Conservation (phyloP, 2,888 invertebrate genomes). For the Watsonalla cultraria region DNA sequence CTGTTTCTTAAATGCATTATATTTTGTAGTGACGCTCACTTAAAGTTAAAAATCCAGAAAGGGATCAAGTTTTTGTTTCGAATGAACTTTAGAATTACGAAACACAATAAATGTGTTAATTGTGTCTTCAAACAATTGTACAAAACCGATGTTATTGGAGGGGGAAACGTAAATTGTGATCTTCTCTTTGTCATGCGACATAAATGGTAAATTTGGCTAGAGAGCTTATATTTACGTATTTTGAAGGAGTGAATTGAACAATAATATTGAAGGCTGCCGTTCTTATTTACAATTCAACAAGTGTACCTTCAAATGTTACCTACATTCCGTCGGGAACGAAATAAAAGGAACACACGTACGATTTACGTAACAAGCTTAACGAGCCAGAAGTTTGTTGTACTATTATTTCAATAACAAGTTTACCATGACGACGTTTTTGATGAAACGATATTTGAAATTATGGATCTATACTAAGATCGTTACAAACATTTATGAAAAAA, state of each 20-base stretch:
- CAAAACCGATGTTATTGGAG: background rate
- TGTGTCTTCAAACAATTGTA: background rate
- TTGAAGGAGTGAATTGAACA: constrained; percentile 11
- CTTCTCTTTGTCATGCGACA: background rate
- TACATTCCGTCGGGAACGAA: background rate
- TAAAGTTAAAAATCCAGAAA: too few species aligned
- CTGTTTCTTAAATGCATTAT: too few species aligned
- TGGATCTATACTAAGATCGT: too few species aligned
- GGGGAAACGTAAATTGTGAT: background rate
- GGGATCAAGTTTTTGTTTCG: too few species aligned
- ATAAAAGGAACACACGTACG: background rate
- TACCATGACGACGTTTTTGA: too few species aligned
- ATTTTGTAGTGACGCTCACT: too few species aligned
- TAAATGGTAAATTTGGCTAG: background rate
- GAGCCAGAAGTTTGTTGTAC: background rate
- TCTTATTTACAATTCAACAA: constrained; percentile 16
- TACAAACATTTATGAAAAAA: too few species aligned
- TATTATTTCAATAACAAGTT: background rate
- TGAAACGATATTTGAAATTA: too few species aligned
- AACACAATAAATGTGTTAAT: background rate
- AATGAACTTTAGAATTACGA: too few species aligned
- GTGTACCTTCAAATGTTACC: constrained; percentile 4
- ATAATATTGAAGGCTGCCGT: constrained; percentile 10
- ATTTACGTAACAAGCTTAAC: background rate
- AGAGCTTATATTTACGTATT: background rate